Evolutionary conservation across 2,888 invertebrate species (phyloP), one percentile per base, ranked within the genome.

Genomic region (Amblyteles armatorius): DNA sequence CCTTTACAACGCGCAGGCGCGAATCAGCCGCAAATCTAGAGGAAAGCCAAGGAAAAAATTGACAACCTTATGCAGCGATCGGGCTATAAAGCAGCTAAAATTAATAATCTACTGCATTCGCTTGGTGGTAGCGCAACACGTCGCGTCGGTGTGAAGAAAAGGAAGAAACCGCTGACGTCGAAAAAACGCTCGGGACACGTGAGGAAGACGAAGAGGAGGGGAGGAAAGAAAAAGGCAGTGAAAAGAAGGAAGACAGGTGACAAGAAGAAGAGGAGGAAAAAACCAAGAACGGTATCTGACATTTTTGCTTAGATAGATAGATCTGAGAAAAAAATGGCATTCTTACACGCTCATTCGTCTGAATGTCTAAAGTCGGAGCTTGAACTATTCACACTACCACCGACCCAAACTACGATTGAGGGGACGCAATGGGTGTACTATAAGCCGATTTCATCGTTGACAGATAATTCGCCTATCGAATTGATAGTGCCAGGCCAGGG

Each of bases 401-500:
- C 7, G 36, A 36, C 36, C 7, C 7, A 36, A 7, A 36, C 7
- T 1, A 36, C 36, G 36, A 36, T 36, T 36, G 36, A 36, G 6
- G 36, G 7, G 7, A 36, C 36, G 1, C 36, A 36, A 36, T 36
- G 7, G 36, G 36, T 36, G 36, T 36, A 36, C 6, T 36, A 36
- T 36, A 36, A 36, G 7, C 36, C 7, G 7, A 36, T 36, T 36
- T 48, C 44, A 48, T 48, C 44, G 13, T 3, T 48, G 2, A 48
- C 44, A 9, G 13, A 48, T 48, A 9, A 89, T 57, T 69, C 87
- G 44, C 44, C 44, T 48, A 63, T 63, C 26, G 29, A 63, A 16
- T 63, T 63, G 33, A 33, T 63, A 5, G 63, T 63, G 29, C 33
- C 63, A 2, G 63, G 63, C 2, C 63, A 63, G 11, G 33, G 63